Evolutionary conservation across 2,888 invertebrate species (phyloP).

Genomic region (Globia sparganii): DNA sequence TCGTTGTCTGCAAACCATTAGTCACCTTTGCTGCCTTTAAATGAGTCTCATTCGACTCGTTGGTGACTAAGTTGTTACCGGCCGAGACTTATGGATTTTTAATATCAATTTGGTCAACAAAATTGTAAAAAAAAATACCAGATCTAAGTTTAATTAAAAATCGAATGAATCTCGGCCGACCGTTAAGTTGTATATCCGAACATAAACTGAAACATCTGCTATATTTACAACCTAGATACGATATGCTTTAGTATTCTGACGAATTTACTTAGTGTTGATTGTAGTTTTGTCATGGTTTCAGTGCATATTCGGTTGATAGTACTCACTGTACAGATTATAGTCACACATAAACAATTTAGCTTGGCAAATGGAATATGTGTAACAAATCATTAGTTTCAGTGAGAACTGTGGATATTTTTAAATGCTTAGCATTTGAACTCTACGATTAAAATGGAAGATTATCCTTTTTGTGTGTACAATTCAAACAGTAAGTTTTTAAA

Average conservation of each 20-base stretch:
- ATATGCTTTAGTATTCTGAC: slow-evolving; percentile 24
- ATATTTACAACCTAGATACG: slow-evolving; percentile 33
- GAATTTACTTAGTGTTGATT: slow-evolving; percentile 18
- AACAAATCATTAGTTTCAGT: slow-evolving; percentile 9
- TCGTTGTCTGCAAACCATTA: slow-evolving; percentile 67
- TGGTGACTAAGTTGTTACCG: slow-evolving; percentile 41
- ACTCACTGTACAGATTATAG: slow-evolving; percentile 17
- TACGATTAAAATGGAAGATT: not conserved
- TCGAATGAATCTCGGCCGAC: slow-evolving; percentile 40
- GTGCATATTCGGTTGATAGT: slow-evolving; percentile 40
- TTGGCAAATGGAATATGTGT: slow-evolving; percentile 30
- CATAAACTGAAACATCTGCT: slow-evolving; percentile 43
- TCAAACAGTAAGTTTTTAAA: slow-evolving; percentile 40
- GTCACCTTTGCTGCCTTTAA: slow-evolving; percentile 33
- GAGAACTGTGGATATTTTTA: slow-evolving; percentile 27
- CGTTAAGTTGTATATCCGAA: slow-evolving; percentile 12
- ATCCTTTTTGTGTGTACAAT: not conserved
- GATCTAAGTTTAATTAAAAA: slow-evolving; percentile 21
- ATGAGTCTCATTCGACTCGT: slow-evolving; percentile 7
- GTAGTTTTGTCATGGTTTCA: slow-evolving; percentile 32
- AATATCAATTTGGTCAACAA: slow-evolving; percentile 14
- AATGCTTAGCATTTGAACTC: slow-evolving; percentile 38
- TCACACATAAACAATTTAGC: slow-evolving; percentile 32
- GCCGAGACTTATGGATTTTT: slow-evolving; percentile 45
- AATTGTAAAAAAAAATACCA: slow-evolving; percentile 8